Conservation (phyloP, 2,888 invertebrate species). For the Cylindroiulus punctatus region DNA sequence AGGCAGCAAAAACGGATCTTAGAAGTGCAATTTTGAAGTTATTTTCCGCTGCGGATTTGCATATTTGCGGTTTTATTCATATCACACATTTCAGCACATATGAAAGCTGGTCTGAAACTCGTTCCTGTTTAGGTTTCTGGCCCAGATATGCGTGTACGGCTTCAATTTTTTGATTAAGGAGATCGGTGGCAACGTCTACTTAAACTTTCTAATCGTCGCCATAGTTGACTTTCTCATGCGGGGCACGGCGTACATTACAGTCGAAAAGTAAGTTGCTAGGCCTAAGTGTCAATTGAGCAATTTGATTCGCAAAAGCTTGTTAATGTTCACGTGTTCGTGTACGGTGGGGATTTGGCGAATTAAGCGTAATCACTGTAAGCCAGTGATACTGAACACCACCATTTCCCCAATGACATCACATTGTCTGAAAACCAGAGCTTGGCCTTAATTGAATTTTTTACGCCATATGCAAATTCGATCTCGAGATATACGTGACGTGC, state of each 20-base stretch:
- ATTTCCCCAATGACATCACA: background rate
- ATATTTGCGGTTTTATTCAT: constrained; percentile 14
- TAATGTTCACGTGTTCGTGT: background rate
- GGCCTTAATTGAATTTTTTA: background rate
- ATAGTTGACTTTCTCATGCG: constrained; percentile 48
- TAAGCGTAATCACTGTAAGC: constrained; percentile 22
- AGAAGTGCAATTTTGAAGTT: background rate
- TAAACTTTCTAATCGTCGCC: constrained; percentile 50
- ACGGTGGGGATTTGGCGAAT: background rate
- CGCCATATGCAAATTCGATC: constrained; percentile 1
- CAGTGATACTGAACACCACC: background rate
- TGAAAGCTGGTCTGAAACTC: background rate
- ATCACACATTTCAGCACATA: background rate
- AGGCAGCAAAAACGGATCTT: background rate
- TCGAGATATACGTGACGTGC: too few relatives aligned
- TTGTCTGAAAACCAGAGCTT: background rate
- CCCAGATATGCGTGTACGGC: constrained; percentile 53
- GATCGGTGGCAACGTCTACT: constrained; percentile 54
- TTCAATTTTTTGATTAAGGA: constrained; percentile 54
- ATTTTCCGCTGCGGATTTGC: constrained; percentile 2
- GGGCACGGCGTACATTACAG: constrained; percentile 17
- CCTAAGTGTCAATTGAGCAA: constrained; percentile 25
- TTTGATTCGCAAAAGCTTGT: constrained; percentile 2
- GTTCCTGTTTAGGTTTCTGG: constrained; percentile 47
- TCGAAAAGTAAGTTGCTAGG: constrained; percentile 50